phyloP scores from a whole-genome alignment of 1,140 invertebrate species.

The Drosophila ambigua region DNA sequence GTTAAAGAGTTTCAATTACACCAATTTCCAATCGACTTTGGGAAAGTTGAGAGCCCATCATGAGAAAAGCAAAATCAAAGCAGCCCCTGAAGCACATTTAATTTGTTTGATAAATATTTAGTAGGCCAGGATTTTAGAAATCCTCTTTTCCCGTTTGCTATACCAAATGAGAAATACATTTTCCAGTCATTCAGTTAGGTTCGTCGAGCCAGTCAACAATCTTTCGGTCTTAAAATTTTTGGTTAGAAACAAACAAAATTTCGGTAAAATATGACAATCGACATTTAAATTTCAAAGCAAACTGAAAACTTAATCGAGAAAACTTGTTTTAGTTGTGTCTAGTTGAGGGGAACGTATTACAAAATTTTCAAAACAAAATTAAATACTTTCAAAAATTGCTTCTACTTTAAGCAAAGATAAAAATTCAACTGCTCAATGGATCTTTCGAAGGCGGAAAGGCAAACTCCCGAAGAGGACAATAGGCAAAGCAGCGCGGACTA shows the following conservation, averaged over 20 bases:
- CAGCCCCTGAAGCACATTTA: not conserved
- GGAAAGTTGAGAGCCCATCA: slow-evolving; percentile 52
- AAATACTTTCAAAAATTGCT: not conserved
- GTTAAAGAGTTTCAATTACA: slow-evolving; percentile 80
- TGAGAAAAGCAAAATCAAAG: slow-evolving; percentile 22
- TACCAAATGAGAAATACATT: no score
- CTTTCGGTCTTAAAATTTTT: slow-evolving; percentile 40
- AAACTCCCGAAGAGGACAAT: slow-evolving; percentile 2
- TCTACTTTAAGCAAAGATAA: not conserved
- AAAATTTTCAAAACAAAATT: not conserved
- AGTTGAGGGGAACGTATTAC: no score
- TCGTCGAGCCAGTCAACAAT: slow-evolving; percentile 27
- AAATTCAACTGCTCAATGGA: slow-evolving; percentile 26
- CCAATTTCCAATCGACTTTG: slow-evolving; percentile 55
- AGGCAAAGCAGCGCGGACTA: not conserved
- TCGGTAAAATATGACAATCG: no score
- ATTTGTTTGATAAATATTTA: not conserved
- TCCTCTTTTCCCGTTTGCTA: no score
- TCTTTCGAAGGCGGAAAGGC: slow-evolving; percentile 33
- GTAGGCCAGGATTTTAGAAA: slow-evolving; percentile 36
- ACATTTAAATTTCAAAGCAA: no score
- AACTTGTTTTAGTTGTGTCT: no score
- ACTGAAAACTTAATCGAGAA: no score
- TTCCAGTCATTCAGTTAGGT: slow-evolving; percentile 22
- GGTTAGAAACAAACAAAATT: not conserved